Base-by-base conservation (phyloP, 2,888 invertebrate genomes). In the Tortricodes alternella region DNA sequence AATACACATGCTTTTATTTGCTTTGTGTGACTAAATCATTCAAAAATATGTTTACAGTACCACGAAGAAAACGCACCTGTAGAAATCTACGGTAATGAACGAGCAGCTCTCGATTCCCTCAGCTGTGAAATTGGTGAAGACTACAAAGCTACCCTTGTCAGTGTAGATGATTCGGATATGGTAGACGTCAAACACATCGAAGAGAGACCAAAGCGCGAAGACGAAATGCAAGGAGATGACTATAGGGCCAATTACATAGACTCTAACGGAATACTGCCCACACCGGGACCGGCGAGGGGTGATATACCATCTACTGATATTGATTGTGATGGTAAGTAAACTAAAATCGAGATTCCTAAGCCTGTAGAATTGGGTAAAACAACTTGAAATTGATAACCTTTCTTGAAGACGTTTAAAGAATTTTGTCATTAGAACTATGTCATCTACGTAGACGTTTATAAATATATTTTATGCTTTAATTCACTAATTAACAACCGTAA, bases 41-140 rank as follows among this genome's bases (percentile, higher is more conserved):
- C 6, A 2, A 3, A 9, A 5, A 1, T 19, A 19, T 11, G 24
- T 2, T 19, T 19, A 9, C 9, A 94, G 94, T 92, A 91, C 62
- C 92, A 92, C 55, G 93, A 93, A 77, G 91, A 92, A 73, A 92
- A 92, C 58, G 91, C 93, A 39, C 87, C 87, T 6, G 81, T 93
- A 32, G 90, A 92, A 73, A 80, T 93, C 11, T 92, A 91, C 56
- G 83, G 82, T 15, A 90, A 82, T 43, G 80, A 92, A 61, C 80
- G 76, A 38, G 86, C 86, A 35, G 92, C 92, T 0, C 67, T 93
- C 23, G 88, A 90, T 39, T 83, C 91, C 15, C 78, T 92, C 38
- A 88, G 83, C 58, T 93, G 93, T 63, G 85, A 73, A 50, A 43
- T 62, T 32, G 68, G 79, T 56, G 68, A 78, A 52, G 68, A 74